phyloP scores from a whole-genome alignment of 2,888 invertebrate genomes.

The Odontocerum albicorne region DNA sequence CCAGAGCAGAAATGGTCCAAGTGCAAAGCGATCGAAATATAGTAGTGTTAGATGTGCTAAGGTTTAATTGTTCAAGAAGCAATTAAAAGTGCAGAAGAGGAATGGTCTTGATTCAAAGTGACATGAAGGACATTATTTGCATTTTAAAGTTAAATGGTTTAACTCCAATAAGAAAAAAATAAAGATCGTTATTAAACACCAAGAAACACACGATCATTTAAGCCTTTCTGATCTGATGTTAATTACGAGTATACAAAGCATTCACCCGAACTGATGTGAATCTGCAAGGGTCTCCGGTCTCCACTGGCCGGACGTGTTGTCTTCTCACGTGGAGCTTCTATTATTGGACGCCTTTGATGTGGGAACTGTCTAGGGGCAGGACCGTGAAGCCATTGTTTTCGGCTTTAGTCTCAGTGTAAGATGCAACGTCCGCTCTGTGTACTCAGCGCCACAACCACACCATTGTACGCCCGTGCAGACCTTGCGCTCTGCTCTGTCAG shows the following conservation, averaged over 20 bases:
- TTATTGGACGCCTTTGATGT: constrained; percentile 1
- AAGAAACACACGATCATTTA: neutral
- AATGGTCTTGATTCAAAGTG: too few relatives aligned
- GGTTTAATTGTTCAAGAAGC: too few relatives aligned
- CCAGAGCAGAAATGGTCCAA: too few relatives aligned
- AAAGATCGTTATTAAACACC: too few relatives aligned
- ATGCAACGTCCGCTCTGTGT: constrained; percentile 16
- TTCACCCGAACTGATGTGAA: neutral
- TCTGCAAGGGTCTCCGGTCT: neutral
- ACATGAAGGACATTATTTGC: too few relatives aligned
- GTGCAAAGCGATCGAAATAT: too few relatives aligned
- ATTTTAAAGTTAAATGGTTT: too few relatives aligned
- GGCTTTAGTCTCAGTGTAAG: constrained; percentile 6
- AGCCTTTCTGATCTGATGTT: neutral
- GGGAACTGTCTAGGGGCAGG: constrained; percentile 19
- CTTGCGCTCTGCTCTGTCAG: too few relatives aligned
- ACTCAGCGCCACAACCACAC: neutral
- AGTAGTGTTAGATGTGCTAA: too few relatives aligned
- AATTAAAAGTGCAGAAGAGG: too few relatives aligned
- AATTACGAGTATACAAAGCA: neutral
- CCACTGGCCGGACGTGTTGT: neutral
- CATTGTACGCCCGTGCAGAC: too few relatives aligned
- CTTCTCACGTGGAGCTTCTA: neutral
- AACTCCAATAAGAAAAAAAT: too few relatives aligned
- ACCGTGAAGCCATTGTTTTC: constrained; percentile 20